These are phyloP conservation scores for Champsocephalus gunnari DNA, from an alignment of 2,797 vertebrate genomes.

Conservation along the genomic window DNA sequence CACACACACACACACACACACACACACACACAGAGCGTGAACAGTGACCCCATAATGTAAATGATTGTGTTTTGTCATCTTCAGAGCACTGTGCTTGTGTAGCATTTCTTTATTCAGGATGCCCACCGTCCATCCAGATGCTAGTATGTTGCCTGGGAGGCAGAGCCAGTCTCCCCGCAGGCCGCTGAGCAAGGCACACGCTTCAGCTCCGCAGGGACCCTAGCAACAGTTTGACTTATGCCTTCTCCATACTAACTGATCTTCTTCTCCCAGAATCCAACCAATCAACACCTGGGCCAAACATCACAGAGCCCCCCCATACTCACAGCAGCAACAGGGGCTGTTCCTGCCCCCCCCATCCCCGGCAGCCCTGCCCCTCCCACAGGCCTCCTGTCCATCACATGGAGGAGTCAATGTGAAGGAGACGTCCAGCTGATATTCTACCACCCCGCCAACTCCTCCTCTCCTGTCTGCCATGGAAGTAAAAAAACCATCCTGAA, in stretches of 20 bases:
- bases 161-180: background rate
- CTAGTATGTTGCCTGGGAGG: background rate
- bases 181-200: too few species aligned
- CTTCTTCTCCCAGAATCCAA: slow-evolving; percentile 2
- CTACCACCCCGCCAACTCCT: fast-evolving
- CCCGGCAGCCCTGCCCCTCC: fast-evolving
- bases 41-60: background rate
- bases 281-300: fast-evolving
- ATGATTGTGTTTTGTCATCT: background rate
- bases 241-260: slow-evolving; percentile 9
- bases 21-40: too few species aligned
- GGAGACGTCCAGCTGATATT: slow-evolving; percentile 16
- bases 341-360: fast-evolving
- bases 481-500: fast-evolving
- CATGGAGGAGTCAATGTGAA: background rate
- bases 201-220: too few species aligned
- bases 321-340: fast-evolving
- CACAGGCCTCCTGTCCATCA: slow-evolving; percentile 32
- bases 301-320: fast-evolving
- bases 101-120: background rate
- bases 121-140: background rate
- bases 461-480: background rate
- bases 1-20: too few species aligned
- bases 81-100: background rate
- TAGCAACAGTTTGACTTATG: background rate